Conservation (phyloP, 2,797 vertebrate genomes). For the Periophthalmus magnuspinnatus region DNA sequence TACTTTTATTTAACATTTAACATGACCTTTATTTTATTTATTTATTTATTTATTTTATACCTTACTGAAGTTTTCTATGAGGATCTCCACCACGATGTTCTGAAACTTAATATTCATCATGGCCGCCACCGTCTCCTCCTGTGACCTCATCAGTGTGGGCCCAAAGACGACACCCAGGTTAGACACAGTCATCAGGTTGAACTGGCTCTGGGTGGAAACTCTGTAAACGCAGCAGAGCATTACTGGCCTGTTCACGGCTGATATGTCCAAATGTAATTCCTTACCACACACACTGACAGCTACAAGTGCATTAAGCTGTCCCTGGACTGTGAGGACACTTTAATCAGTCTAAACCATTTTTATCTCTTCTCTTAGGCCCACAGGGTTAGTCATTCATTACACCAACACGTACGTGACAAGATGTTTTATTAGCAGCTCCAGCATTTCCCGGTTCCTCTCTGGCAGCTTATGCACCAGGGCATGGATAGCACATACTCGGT, state of each 20-base stretch:
- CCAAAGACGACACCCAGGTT: conserved; percentile 98
- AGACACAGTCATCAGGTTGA: conserved; percentile 96
- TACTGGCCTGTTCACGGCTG: conserved; percentile 1
- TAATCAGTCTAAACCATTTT: conserved; percentile 25
- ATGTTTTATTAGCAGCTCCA: conserved; percentile 93
- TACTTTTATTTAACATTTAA: background rate
- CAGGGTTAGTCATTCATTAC: conserved; percentile 23
- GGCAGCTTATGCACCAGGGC: conserved; percentile 91
- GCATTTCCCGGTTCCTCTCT: conserved; percentile 93
- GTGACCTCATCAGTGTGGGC: conserved; percentile 94
- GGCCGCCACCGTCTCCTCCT: conserved; percentile 97
- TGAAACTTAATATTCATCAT: conserved; percentile 99
- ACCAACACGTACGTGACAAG: conserved; percentile 84
- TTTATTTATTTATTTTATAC: conserved; percentile 22
- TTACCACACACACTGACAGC: conserved; percentile 9
- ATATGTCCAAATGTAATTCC: conserved; percentile 1
- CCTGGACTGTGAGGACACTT: conserved; percentile 18
- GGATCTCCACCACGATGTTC: conserved; percentile 97
- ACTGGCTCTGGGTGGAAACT: conserved; percentile 91
- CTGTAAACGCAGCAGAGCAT: conserved; percentile 63
- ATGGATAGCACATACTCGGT: conserved; percentile 92
- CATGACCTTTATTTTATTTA: background rate
- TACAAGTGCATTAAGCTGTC: conserved; percentile 13
- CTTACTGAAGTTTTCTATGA: conserved; percentile 90
- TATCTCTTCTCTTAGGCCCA: conserved; percentile 16